Evolutionary conservation across 2,797 vertebrate species (phyloP), one percentile per base, ranked within the genome.

Genomic region (Anguilla obscura): DNA sequence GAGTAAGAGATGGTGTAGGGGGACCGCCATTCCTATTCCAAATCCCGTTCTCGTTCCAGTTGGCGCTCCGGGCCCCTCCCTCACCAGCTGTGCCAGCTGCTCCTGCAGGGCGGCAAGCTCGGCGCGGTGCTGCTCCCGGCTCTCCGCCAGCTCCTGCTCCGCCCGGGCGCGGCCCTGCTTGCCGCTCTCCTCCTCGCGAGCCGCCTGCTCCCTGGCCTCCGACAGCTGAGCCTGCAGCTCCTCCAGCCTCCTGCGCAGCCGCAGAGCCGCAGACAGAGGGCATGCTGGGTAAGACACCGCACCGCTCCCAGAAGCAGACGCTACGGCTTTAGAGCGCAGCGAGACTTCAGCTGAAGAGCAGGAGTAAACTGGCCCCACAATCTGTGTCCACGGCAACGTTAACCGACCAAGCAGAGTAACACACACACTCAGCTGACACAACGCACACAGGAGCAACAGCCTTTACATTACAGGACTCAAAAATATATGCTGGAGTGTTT

Each of bases 141-240:
- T 93, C 86, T 96, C 95, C 85, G 93, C 95, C 88, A 96, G 95
- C 91, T 94, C 96, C 89, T 96, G 96, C 69, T 97, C 96, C 54
- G 96, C 97, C 92, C 92, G 95, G 79, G 95, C 92, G 87, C 95
- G 89, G 56, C 96, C 93, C 84, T 96, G 96, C 86, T 95, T 95
- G 84, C 96, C 91, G 71, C 91, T 94, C 88, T 97, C 96, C 93
- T 97, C 95, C 6, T 97, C 93, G 86, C 94, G 89, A 84, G 95
- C 95, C 18, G 93, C 92, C 21, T 93, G 96, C 91, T 98, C 97
- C 91, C 95, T 96, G 85, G 97, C 97, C 92, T 97, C 97, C 36
- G 93, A 95, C n/a, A 99, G 94, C 52, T 96, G 95, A 5, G 94
- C 92, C 91, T 98, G 97, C 71, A 98, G 93, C 90, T 98, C 97